A percentile compares a stretch with the other conserved stretches of the same genome.
These are phyloP conservation scores for Brenthis daphne DNA, from an alignment of 2,888 invertebrate species.

Conservation along the genomic window DNA sequence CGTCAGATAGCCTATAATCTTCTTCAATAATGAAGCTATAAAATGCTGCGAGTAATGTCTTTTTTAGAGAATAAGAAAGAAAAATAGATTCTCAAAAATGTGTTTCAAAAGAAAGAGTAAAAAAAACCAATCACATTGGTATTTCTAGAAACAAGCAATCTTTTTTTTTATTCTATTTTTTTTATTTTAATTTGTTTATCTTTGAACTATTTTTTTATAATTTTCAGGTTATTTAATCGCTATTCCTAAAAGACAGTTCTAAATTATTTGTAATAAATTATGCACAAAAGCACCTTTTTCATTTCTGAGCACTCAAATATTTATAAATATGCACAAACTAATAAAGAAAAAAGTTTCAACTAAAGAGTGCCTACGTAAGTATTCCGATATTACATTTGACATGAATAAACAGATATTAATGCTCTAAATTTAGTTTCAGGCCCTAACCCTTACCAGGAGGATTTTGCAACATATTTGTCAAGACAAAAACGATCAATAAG, in stretches of 20 bases:
- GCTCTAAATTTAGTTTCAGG: conserved; percentile 35
- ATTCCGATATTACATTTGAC: neutral
- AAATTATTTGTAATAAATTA: conserved; percentile 55
- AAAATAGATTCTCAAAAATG: no score
- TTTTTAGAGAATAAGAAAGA: no score
- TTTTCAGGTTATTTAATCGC: conserved; percentile 62
- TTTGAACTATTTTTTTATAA: neutral
- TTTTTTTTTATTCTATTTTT: neutral
- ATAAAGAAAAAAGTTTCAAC: no score
- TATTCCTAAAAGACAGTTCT: conserved; percentile 46
- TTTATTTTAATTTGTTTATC: neutral
- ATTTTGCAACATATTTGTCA: conserved; percentile 39
- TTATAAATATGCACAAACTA: no score
- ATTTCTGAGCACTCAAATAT: conserved; percentile 28
- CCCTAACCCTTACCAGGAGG: conserved; percentile 39
- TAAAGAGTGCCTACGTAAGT: neutral
- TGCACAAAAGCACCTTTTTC: conserved; percentile 52
- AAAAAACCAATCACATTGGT: no score
- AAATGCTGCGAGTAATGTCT: no score
- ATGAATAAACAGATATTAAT: no score
- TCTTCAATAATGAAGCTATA: no score
- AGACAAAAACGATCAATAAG: conserved; percentile 57
- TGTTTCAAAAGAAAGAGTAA: no score
- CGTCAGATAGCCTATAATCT: no score
- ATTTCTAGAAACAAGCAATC: no score